Evolutionary conservation across 2,888 invertebrate species (phyloP).

Genomic region (Esperia sulphurella): DNA sequence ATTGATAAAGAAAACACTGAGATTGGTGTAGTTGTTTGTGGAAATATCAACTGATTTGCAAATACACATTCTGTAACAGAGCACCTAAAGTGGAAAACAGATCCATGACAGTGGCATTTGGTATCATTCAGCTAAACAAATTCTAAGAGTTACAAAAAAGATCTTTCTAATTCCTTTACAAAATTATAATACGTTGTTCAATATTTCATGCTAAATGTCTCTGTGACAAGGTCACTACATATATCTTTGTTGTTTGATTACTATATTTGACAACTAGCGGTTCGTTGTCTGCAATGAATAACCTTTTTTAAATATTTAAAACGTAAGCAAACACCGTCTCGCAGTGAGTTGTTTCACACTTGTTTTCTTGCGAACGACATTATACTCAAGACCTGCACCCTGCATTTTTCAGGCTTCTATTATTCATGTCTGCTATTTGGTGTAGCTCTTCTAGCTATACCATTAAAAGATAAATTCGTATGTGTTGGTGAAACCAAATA

Average conservation of each 20-base stretch:
- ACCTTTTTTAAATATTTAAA: slow-evolving; percentile 47
- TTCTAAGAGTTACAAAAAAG: no score
- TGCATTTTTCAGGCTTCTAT: slow-evolving; percentile 61
- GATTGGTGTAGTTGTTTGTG: no score
- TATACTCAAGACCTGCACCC: slow-evolving; percentile 55
- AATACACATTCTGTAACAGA: no score
- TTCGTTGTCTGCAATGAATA: slow-evolving; percentile 21
- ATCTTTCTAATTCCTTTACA: no score
- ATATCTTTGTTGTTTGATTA: neutral
- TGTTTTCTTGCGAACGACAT: slow-evolving; percentile 57
- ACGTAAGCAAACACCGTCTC: slow-evolving; percentile 33
- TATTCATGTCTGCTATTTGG: slow-evolving; percentile 26
- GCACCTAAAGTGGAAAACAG: no score
- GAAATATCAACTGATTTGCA: no score
- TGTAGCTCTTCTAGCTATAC: slow-evolving; percentile 25
- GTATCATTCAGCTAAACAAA: no score
- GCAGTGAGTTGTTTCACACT: slow-evolving; percentile 48
- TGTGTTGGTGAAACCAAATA: slow-evolving; percentile 41
- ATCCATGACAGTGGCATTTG: no score
- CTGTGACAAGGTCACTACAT: no score
- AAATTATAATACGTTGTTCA: no score
- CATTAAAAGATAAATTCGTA: slow-evolving; percentile 34
- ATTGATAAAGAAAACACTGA: no score
- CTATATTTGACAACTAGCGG: neutral
- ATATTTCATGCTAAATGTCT: no score